phyloP scores from a whole-genome alignment of 2,888 invertebrate species.

The Aphidoletes aphidimyza region DNA sequence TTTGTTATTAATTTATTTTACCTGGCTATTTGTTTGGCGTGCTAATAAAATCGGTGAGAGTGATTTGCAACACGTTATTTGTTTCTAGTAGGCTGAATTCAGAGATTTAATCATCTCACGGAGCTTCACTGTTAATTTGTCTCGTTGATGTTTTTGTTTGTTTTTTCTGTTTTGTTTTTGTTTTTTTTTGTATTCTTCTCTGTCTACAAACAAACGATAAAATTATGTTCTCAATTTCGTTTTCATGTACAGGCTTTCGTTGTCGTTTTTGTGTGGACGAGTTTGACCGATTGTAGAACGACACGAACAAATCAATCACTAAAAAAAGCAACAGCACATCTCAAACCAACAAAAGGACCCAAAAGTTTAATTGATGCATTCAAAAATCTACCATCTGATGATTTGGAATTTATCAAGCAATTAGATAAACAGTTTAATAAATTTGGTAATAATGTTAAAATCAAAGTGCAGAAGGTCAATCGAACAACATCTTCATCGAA shows the following conservation, averaged over 20 bases:
- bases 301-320: slow-evolving; percentile 61
- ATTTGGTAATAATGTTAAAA: slow-evolving; percentile 65
- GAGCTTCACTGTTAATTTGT: not conserved
- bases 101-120: no score
- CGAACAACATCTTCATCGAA: slow-evolving; percentile 61
- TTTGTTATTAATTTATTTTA: not conserved
- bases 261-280: not conserved
- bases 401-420: slow-evolving; percentile 65
- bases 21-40: not conserved
- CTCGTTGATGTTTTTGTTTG: not conserved
- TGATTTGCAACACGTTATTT: not conserved
- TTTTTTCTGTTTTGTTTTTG: not conserved
- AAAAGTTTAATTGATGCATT: slow-evolving; percentile 62
- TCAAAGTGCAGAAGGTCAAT: slow-evolving; percentile 65
- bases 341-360: slow-evolving; percentile 61
- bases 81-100: no score
- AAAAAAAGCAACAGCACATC: slow-evolving; percentile 61
- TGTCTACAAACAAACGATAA: not conserved
- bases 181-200: not conserved
- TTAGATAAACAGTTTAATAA: slow-evolving; percentile 66
- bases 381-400: slow-evolving; percentile 63
- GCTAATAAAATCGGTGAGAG: slow-evolving; percentile 38
- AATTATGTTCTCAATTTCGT: not conserved
- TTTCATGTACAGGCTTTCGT: slow-evolving; percentile 5
- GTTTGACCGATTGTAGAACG: not conserved